Percentiles rank a stretch among this genome's conserved stretches.
These are phyloP conservation scores for Microtus ochrogaster DNA, from an alignment of 2,113 vertebrate species.

Conservation along the genomic window DNA sequence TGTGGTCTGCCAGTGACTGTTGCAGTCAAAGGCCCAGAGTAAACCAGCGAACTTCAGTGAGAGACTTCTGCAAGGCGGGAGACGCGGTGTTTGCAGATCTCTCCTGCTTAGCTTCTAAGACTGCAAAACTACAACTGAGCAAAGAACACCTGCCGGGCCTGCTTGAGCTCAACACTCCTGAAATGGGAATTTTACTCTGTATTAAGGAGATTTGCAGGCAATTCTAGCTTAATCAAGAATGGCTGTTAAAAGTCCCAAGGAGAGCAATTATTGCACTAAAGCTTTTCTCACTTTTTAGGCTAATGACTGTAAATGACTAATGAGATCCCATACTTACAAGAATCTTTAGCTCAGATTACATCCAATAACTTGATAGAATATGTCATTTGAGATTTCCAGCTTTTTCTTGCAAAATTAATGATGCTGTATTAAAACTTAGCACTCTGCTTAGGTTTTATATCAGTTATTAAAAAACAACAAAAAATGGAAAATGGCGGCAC, in stretches of 20 bases:
- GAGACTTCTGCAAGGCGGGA: neutral
- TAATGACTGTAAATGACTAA: conserved; percentile 55
- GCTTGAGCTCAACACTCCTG: conserved; percentile 16
- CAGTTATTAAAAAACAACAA: neutral
- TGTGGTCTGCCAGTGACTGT: neutral
- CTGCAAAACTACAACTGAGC: neutral
- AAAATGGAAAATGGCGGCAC: no score
- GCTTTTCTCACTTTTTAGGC: neutral
- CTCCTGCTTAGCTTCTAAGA: neutral
- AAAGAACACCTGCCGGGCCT: neutral
- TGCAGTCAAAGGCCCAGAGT: neutral
- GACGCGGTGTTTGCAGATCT: neutral
- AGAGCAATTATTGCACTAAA: neutral
- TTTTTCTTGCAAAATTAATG: conserved; percentile 31
- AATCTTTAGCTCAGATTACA: conserved; percentile 21
- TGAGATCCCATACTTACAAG: conserved; percentile 9
- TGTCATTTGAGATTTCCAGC: conserved; percentile 31
- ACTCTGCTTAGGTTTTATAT: neutral
- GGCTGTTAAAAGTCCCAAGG: neutral
- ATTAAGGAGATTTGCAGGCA: neutral
- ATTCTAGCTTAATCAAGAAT: conserved; percentile 47
- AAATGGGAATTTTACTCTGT: conserved; percentile 25
- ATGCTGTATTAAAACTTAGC: conserved; percentile 7
- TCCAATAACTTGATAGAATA: conserved; percentile 5
- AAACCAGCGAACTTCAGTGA: neutral